Percentiles rank a stretch among this genome's conserved stretches.
phyloP scores from a whole-genome alignment of 2,888 invertebrate species.

The Seira ritae region DNA sequence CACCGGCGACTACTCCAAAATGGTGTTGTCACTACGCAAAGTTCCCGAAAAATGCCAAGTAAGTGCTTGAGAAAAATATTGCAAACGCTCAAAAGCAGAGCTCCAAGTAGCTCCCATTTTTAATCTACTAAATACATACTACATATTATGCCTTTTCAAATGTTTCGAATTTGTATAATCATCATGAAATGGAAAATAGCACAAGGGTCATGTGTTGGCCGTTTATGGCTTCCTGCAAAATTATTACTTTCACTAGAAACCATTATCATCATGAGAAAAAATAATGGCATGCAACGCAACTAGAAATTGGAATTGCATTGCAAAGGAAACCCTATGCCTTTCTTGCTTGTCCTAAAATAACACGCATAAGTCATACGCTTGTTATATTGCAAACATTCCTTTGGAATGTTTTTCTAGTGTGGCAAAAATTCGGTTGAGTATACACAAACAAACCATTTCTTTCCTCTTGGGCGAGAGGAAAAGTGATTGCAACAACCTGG shows the following conservation, averaged over 20 bases:
- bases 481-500: constrained; percentile 4
- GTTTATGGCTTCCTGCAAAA: background rate
- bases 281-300: too few species aligned
- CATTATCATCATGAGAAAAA: too few species aligned
- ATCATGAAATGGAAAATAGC: background rate
- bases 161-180: background rate
- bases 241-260: too few species aligned
- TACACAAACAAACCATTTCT: constrained; percentile 30
- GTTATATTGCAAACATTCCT: background rate
- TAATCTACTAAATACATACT: background rate
- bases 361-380: constrained; percentile 9
- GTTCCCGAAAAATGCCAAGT: constrained; percentile 93
- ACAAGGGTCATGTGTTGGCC: constrained; percentile 1
- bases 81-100: constrained; percentile 34
- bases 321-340: background rate
- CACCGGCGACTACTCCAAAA: constrained; percentile 64
- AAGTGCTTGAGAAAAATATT: constrained; percentile 77
- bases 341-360: background rate
- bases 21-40: constrained; percentile 75
- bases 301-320: too few species aligned
- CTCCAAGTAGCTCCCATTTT: background rate
- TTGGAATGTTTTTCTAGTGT: too few species aligned
- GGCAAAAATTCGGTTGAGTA: too few species aligned
- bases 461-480: constrained; percentile 3
- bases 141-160: background rate